Conservation (phyloP, 2,888 invertebrate species). For the Callinectes sapidus region DNA sequence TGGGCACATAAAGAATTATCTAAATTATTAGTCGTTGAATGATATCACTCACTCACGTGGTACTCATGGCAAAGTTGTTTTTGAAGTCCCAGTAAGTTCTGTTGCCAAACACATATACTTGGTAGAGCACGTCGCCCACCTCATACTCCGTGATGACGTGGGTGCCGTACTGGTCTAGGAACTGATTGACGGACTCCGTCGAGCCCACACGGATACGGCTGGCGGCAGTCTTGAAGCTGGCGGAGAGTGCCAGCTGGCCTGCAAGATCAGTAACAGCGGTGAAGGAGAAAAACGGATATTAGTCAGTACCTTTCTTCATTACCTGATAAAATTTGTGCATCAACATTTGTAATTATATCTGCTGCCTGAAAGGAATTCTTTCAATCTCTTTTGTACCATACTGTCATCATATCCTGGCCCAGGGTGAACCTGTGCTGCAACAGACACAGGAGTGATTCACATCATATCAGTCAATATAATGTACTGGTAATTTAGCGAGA, state of each 20-base stretch:
- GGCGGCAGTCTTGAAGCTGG: slow-evolving; percentile 55
- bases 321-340: not conserved
- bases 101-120: slow-evolving; percentile 71
- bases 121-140: slow-evolving; percentile 71
- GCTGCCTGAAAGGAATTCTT: not conserved
- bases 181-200: slow-evolving; percentile 67
- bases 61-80: slow-evolving; percentile 66
- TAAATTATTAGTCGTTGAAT: not conserved
- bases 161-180: slow-evolving; percentile 69
- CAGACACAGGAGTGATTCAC: too few species aligned
- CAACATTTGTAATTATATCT: not conserved
- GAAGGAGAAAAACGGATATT: not conserved
- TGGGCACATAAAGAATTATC: not conserved
- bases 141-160: slow-evolving; percentile 72
- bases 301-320: not conserved
- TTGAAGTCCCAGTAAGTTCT: slow-evolving; percentile 69
- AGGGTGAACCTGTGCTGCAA: not conserved
- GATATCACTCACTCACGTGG: slow-evolving; percentile 37
- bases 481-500: too few species aligned
- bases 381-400: not conserved
- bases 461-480: too few species aligned
- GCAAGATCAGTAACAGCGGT: not conserved
- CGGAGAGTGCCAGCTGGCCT: slow-evolving; percentile 55
- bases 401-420: not conserved
- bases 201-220: slow-evolving; percentile 65